Base-by-base conservation (phyloP, 2,113 vertebrate genomes). In the Dipodomys ordii region DNA sequence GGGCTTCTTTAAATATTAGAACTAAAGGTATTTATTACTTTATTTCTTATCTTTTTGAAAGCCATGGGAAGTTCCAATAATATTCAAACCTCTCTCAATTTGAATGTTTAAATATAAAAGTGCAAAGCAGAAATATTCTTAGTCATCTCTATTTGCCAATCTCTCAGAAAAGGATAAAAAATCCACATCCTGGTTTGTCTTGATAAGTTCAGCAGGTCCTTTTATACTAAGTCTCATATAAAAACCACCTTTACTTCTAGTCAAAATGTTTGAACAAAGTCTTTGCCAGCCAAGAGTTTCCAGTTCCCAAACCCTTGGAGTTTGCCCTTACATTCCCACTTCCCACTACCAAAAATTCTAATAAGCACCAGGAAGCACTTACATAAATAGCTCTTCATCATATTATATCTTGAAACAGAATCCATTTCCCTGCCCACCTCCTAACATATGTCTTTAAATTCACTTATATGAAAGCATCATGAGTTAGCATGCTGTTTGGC, bases 361-460 rank as follows among this genome's bases (percentile, higher is more conserved):
- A 68, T 92, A 96, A 92, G 77, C 57, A 94, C 76, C 86, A 91
- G 77, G 83, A 94, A 95, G 30, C 88, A 92, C 72, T 97, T 95
- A 93, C 87, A 88, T 86, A 97, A 93, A 95, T 93, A 92, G 18
- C 20, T 92, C 16, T 79, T 97, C 69, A 89, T 85, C 86, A 81
- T 69, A 93, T 93, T 96, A 39, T 76, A 86, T 96, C 89, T 60
- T 92, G 39, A 95, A 96, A 88, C 72, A 96, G 86, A 96, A 94
- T 96, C 46, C 83, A 97, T 95, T 96, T 92, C 71, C 80, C 72
- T 96, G 86, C 96, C 92, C 88, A 89, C 94, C n/a, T 95, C 69
- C 92, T 96, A 97, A 96, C 95, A 96, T 93, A 96, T 95, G 95
- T 94, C 90, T 96, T 94, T 96, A 96, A 96, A 93, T 96, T 95